phyloP scores from a whole-genome alignment of 2,797 vertebrate species.

The Sarcoramphus papa region DNA sequence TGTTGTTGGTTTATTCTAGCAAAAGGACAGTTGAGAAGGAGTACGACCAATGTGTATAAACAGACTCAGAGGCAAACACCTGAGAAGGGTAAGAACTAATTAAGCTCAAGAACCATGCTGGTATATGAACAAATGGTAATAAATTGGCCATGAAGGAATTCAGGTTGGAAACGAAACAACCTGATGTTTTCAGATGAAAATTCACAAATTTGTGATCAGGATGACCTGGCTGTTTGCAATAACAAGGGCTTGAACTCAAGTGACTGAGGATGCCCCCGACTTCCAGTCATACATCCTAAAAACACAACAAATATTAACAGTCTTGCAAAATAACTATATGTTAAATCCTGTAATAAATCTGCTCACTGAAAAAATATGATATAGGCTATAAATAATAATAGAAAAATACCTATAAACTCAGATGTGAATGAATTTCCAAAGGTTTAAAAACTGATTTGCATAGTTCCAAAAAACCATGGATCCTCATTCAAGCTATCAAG shows the following conservation, averaged over 20 bases:
- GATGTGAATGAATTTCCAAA: not conserved
- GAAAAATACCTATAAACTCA: not conserved
- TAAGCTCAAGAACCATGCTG: not conserved
- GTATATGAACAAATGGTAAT: not conserved
- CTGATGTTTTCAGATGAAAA: not conserved
- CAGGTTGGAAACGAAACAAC: not conserved
- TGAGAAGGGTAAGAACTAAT: not conserved
- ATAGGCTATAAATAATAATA: not conserved
- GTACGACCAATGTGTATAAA: not conserved
- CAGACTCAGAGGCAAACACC: not conserved
- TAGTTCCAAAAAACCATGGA: not conserved
- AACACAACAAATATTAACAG: not conserved
- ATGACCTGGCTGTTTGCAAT: not conserved
- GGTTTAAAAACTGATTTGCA: not conserved
- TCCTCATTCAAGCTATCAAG: not conserved
- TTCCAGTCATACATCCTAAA: not conserved
- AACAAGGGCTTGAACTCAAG: not conserved
- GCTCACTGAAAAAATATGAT: not conserved
- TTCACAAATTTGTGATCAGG: not conserved
- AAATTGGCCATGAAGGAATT: not conserved
- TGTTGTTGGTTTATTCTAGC: not conserved
- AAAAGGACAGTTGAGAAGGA: not conserved
- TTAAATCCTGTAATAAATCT: not conserved
- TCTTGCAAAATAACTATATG: not conserved
- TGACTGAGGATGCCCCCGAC: not conserved